These are phyloP conservation scores for Uria lomvia DNA, from an alignment of 2,113 vertebrate species.

Conservation along the genomic window DNA sequence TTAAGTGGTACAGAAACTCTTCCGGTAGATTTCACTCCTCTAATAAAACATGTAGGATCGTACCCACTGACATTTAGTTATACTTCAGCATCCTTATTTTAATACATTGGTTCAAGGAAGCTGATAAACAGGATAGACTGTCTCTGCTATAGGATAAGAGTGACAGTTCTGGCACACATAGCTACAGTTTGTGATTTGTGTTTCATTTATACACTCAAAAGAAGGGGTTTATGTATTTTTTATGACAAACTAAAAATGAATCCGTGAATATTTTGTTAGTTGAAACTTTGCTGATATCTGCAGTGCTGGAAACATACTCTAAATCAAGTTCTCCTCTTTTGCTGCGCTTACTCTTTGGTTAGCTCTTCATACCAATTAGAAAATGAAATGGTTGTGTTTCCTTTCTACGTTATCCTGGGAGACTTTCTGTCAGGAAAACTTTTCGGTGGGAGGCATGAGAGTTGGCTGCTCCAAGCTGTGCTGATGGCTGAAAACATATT, in stretches of 20 bases:
- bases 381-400: neutral
- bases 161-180: neutral
- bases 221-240: neutral
- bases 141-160: neutral
- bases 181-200: neutral
- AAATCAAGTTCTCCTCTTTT: slow-evolving; percentile 23
- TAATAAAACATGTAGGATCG: neutral
- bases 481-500: neutral
- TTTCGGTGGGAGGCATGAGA: neutral
- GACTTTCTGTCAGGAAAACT: slow-evolving; percentile 4
- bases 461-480: neutral
- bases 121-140: neutral
- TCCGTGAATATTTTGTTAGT: neutral
- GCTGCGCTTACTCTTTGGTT: neutral
- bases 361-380: slow-evolving; percentile 15
- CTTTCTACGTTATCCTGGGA: neutral
- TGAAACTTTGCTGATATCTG: neutral
- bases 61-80: neutral
- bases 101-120: neutral
- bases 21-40: neutral
- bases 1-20: neutral
- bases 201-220: neutral
- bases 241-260: neutral
- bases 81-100: neutral
- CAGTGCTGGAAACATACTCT: neutral